phyloP scores from a whole-genome alignment of 2,113 vertebrate genomes.

The cat (Felis catus) region F.catus_Fca126_mat1.0 CM031414.1:116712001-116712500 shows the following conservation, averaged over 20 bases:
- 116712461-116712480: not conserved
- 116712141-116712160: not conserved
- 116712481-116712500: not conserved
- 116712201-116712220: not conserved
- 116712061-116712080: not conserved
- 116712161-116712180: not conserved
- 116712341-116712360: not conserved
- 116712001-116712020: conserved; percentile 12
- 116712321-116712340: not conserved
- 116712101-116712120: not conserved
- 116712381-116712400: not conserved
- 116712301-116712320: accelerated
- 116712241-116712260: not conserved
- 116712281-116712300: not conserved
- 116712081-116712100: conserved; percentile 5
- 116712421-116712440: not conserved
- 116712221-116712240: not conserved
- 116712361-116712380: not conserved
- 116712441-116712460: not conserved
- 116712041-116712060: not conserved
- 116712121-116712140: conserved; percentile 18
- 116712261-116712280: not conserved
- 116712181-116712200: not conserved
- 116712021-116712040: not conserved
- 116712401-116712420: not conserved